A percentile compares a stretch with the other conserved stretches of the same genome.
phyloP scores from a whole-genome alignment of 2,113 vertebrate genomes.

The Paralichthys olivaceus region DNA sequence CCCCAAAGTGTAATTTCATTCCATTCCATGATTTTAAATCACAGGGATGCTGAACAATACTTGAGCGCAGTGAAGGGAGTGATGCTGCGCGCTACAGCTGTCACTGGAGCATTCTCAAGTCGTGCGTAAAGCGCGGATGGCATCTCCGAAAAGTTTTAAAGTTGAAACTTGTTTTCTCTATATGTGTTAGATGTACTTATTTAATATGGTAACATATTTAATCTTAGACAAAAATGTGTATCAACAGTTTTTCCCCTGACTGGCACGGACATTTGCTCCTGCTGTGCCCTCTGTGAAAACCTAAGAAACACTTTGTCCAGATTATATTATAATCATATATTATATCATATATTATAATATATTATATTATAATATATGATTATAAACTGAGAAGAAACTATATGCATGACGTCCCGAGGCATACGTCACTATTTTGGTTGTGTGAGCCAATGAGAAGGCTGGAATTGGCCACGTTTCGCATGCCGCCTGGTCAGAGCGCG shows the following conservation, averaged over 20 bases:
- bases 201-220: background rate
- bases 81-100: constrained; percentile 19
- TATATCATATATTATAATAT: too few relatives aligned
- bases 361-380: background rate
- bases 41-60: background rate
- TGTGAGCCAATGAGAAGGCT: constrained; percentile 59
- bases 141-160: background rate
- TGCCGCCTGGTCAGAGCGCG: constrained; percentile 33
- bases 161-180: background rate
- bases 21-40: background rate
- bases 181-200: background rate
- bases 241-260: background rate
- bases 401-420: constrained; percentile 26
- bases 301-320: background rate
- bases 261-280: background rate
- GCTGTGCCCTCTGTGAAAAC: background rate
- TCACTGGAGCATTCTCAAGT: background rate
- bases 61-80: background rate
- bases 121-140: background rate
- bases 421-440: constrained; percentile 41
- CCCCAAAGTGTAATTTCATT: background rate
- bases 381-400: constrained; percentile 30
- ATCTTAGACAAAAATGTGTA: background rate
- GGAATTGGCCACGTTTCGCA: background rate
- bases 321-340: too few relatives aligned